Conservation (phyloP, 2,113 vertebrate species). For the Platichthys stellatus region DNA sequence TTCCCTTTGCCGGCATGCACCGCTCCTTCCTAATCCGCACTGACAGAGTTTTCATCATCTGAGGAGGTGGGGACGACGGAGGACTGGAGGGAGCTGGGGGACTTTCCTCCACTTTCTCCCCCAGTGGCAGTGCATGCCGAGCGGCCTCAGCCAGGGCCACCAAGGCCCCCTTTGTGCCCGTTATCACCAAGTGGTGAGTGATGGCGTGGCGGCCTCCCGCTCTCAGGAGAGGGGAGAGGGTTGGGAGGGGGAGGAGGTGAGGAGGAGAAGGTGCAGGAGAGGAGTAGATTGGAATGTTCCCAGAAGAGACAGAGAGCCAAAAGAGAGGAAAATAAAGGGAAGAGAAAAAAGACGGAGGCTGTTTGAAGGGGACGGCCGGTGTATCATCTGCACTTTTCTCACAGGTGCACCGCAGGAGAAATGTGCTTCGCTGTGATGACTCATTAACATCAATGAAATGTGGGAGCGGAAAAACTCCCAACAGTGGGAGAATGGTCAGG, state of each 20-base stretch:
- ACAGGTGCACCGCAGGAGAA: conserved; percentile 71
- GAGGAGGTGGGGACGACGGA: conserved; percentile 62
- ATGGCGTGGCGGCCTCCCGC: conserved; percentile 70
- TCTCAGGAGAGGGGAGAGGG: conserved; percentile 60
- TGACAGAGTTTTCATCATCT: conserved; percentile 81
- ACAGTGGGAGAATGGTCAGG: conserved; percentile 31
- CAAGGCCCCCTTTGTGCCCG: conserved; percentile 79
- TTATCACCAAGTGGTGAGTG: conserved; percentile 83
- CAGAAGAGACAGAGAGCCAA: conserved; percentile 66
- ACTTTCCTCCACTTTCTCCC: conserved; percentile 66
- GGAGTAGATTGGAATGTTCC: conserved; percentile 76
- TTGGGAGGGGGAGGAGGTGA: conserved; percentile 37
- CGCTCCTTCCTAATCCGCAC: conserved; percentile 76
- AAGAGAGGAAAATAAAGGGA: conserved; percentile 42
- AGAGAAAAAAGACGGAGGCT: conserved; percentile 40
- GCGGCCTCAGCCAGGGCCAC: conserved; percentile 63
- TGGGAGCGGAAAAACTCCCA: not conserved
- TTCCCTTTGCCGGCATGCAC: conserved; percentile 51
- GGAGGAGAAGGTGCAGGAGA: conserved; percentile 65
- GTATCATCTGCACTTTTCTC: conserved; percentile 55
- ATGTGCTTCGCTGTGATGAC: conserved; percentile 69
- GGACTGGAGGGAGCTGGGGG: conserved; percentile 54
- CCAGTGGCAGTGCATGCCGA: conserved; percentile 56
- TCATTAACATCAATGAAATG: conserved; percentile 62
- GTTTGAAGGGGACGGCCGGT: conserved; percentile 53